Percentiles rank a stretch among this genome's conserved stretches.
Conservation (phyloP, 1,140 invertebrate species). For the Wasmannia auropunctata region DNA sequence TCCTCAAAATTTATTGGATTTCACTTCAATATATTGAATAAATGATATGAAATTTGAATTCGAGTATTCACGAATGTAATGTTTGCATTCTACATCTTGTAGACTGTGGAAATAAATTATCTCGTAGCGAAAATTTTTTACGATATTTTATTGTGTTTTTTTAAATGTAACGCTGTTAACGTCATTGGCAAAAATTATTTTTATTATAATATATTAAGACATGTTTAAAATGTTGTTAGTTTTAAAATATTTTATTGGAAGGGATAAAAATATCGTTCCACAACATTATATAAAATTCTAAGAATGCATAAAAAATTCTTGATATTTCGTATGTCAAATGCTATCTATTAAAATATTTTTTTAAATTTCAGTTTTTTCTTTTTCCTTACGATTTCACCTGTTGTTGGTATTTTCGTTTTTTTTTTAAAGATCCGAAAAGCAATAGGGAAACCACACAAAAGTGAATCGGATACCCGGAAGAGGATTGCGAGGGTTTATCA, state of each 20-base stretch:
- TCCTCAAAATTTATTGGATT: not conserved
- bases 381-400: not conserved
- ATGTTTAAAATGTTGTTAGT: not conserved
- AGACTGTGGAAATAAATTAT: not conserved
- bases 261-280: not conserved
- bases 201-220: not conserved
- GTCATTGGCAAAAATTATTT: not conserved
- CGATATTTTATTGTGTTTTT: constrained; percentile 31
- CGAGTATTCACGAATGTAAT: not conserved
- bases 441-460: not conserved
- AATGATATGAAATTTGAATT: not conserved
- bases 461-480: constrained; percentile 14
- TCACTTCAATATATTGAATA: not conserved
- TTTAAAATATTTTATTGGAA: not conserved
- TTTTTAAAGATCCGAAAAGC: constrained; percentile 29
- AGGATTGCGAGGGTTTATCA: not conserved
- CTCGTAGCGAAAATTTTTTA: not conserved
- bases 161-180: not conserved
- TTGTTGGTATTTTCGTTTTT: constrained; percentile 1
- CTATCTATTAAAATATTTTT: not conserved
- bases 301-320: not conserved
- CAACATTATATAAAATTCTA: not conserved
- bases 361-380: not conserved
- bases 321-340: not conserved
- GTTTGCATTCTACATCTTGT: not conserved